Percentiles rank a stretch among this genome's conserved stretches.
Evolutionary conservation across 2,113 vertebrate species (phyloP).

Genomic region (Cyprinodon brontotheroides): DNA sequence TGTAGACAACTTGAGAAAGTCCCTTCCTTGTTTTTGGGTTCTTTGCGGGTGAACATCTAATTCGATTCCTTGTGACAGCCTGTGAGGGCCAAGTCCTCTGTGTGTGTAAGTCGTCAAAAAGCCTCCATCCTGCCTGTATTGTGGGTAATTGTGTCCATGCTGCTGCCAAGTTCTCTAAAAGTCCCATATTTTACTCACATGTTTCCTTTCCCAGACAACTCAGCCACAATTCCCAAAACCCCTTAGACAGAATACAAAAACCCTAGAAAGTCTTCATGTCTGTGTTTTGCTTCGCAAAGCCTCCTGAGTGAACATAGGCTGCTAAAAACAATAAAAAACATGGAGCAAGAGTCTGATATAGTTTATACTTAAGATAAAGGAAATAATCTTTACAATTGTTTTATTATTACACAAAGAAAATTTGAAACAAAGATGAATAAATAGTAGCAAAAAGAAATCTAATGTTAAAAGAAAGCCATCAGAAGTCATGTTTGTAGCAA

Average conservation of each 20-base stretch:
- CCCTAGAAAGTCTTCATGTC: conserved; percentile 7
- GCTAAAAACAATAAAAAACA: not conserved
- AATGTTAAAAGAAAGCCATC: too few species aligned
- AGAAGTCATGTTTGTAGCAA: too few species aligned
- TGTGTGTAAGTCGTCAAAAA: conserved; percentile 43
- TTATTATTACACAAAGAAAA: too few species aligned
- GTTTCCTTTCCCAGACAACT: conserved; percentile 56
- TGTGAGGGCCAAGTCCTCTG: conserved; percentile 33
- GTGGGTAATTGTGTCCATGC: conserved; percentile 22
- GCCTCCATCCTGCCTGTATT: conserved; percentile 23
- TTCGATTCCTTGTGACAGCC: conserved; percentile 56
- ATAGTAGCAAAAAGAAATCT: too few species aligned
- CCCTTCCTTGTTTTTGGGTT: conserved; percentile 25
- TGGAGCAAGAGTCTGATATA: not conserved
- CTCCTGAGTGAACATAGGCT: not conserved
- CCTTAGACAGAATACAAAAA: not conserved
- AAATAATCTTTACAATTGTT: not conserved
- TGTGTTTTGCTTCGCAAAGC: conserved; percentile 16
- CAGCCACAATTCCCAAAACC: conserved; percentile 18
- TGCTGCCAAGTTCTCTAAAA: conserved; percentile 47
- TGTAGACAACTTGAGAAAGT: conserved; percentile 43
- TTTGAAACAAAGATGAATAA: too few species aligned
- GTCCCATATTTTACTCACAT: conserved; percentile 57
- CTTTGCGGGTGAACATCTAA: conserved; percentile 41
- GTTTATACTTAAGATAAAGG: not conserved